Evolutionary conservation across 2,113 vertebrate species (phyloP), one percentile per base, ranked within the genome.

Genomic region (Burhinus bistriatus): DNA sequence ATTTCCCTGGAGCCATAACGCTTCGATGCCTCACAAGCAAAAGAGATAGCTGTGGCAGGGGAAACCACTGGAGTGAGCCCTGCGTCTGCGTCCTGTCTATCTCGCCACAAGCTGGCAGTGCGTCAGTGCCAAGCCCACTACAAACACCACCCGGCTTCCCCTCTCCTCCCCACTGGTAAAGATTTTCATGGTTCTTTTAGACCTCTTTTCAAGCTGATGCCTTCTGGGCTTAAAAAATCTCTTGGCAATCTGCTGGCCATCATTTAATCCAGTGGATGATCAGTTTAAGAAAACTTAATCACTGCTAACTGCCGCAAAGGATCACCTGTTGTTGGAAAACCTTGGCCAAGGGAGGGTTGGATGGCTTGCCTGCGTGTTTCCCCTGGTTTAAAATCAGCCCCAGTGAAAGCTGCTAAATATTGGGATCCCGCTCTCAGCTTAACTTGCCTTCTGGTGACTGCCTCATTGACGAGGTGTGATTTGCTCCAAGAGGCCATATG

Each of bases 51-150:
- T 38, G 51, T 36, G 80, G 15, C 73, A 55, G 45, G 23, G 36
- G 18, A 77, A 59, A 34, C 9, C n/a, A 19, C 34, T 40, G 79
- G 42, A 44, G 18, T 1, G 36, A 64, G 62, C 42, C n/a, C 42
- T 54, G 62, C 0, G 1, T 34, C 61, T 47, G 21, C 0, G 0
- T 21, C 54, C 38, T 0, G 0, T n/a, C 78, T 45, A 3, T 12
- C 42, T 55, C 3, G 0, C 21, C 44, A 21, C 6, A 4, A 88
- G 49, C 79, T 4, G 14, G 22, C n/a, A 32, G 20, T 1, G 18
- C 0, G 1, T 61, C 54, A 57, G 34, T 44, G 61, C 61, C 0
- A 0, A 59, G 9, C 20, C 45, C 1, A 0, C 57, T 59, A 20
- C 9, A 4, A 8, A 17, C 26, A 34, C 3, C 0, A 1, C 55